Conservation (phyloP, 2,113 vertebrate species). For the Galbula dea region DNA sequence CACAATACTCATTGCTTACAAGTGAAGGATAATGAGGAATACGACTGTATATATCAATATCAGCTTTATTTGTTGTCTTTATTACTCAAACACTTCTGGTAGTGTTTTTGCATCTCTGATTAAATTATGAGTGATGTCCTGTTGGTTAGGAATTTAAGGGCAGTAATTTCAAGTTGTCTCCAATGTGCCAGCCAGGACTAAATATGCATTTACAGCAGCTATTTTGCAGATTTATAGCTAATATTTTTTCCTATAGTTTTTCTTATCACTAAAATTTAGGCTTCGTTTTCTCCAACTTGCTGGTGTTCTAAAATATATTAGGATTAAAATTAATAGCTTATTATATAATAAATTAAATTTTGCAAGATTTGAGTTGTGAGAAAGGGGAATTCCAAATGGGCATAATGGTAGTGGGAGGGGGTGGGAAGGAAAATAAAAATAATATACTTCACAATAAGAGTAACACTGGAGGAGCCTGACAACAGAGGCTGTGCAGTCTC, state of each 20-base stretch:
- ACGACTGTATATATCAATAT: neutral
- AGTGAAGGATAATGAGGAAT: neutral
- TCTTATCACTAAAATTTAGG: neutral
- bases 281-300: neutral
- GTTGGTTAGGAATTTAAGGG: slow-evolving; percentile 22
- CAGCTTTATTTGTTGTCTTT: slow-evolving; percentile 27
- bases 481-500: neutral
- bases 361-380: neutral
- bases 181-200: neutral
- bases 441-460: neutral
- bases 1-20: neutral
- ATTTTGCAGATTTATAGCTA: slow-evolving; percentile 25
- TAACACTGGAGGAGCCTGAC: neutral
- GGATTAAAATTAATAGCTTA: neutral
- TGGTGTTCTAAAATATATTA: neutral
- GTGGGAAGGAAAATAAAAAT: neutral
- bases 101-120: neutral
- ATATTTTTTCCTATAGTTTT: neutral
- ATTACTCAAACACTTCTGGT: neutral
- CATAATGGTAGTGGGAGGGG: neutral
- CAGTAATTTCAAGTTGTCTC: neutral
- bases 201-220: slow-evolving; percentile 1
- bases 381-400: neutral
- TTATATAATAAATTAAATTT: neutral
- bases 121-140: slow-evolving; percentile 30